Evolutionary conservation across 2,113 vertebrate genomes (phyloP).

Genomic region (Fulmarus glacialis): DNA sequence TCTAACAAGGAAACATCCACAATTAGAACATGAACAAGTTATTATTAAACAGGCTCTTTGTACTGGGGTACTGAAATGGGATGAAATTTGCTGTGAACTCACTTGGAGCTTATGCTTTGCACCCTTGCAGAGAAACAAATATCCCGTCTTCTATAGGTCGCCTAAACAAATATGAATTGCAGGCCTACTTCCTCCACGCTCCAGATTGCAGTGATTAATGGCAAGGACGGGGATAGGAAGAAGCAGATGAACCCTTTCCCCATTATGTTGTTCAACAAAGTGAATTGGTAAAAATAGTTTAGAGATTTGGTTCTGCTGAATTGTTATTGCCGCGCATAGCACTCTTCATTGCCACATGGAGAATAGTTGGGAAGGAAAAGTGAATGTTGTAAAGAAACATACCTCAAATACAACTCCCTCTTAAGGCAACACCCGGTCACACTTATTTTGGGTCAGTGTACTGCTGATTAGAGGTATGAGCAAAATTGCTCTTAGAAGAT

Average conservation of each 20-base stretch:
- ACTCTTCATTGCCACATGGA: neutral
- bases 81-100: neutral
- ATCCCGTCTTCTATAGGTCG: neutral
- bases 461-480: neutral
- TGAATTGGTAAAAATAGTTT: neutral
- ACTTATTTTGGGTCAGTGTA: neutral
- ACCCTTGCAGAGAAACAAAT: neutral
- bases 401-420: neutral
- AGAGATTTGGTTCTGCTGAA: neutral
- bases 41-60: neutral
- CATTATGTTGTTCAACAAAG: neutral
- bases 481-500: neutral
- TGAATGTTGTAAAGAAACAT: neutral
- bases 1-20: neutral
- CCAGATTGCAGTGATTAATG: neutral
- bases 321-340: neutral
- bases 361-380: neutral
- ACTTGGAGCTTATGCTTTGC: fast-evolving
- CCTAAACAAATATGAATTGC: neutral
- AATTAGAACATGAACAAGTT: neutral
- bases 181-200: neutral
- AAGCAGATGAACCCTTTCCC: neutral
- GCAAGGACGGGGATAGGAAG: neutral
- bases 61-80: neutral
- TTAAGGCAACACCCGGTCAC: neutral